Evolutionary conservation across 1,140 invertebrate species (phyloP).

Genomic region (Drosophila ohnishii): DNA sequence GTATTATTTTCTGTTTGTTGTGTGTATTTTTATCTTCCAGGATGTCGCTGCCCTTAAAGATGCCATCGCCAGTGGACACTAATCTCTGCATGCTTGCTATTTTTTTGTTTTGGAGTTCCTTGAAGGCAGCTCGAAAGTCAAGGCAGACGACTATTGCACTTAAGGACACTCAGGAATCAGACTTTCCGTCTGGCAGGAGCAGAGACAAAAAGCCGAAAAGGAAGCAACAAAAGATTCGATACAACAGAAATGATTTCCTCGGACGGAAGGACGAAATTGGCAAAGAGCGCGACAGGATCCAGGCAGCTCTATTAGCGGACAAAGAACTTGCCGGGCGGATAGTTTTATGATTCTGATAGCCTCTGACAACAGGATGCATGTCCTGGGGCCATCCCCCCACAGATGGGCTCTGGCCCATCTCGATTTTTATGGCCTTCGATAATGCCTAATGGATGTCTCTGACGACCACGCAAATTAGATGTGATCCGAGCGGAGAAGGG

Average conservation of each 20-base stretch:
- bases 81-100: conserved; percentile 44
- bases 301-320: conserved; percentile 72
- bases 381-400: conserved; percentile 38
- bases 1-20: background rate
- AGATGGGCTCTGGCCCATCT: conserved; percentile 22
- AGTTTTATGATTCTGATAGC: conserved; percentile 81
- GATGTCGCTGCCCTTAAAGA: conserved; percentile 35
- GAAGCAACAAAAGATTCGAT: conserved; percentile 78
- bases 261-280: conserved; percentile 72
- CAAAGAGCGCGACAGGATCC: conserved; percentile 59
- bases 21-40: conserved; percentile 14
- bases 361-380: conserved; percentile 64
- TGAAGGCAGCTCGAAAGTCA: conserved; percentile 31
- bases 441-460: conserved; percentile 61
- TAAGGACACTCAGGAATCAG: conserved; percentile 66
- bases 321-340: conserved; percentile 64
- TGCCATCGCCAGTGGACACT: conserved; percentile 58
- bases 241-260: conserved; percentile 81
- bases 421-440: conserved; percentile 56
- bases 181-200: conserved; percentile 53
- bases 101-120: conserved; percentile 3
- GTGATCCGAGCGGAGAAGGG: conserved; percentile 15
- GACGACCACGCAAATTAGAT: conserved; percentile 61
- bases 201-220: conserved; percentile 55
- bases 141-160: conserved; percentile 55